Evolutionary conservation across 2,797 vertebrate genomes (phyloP), one percentile per base, ranked within the genome.

Genomic region (Chaenodraco wilsoni): DNA sequence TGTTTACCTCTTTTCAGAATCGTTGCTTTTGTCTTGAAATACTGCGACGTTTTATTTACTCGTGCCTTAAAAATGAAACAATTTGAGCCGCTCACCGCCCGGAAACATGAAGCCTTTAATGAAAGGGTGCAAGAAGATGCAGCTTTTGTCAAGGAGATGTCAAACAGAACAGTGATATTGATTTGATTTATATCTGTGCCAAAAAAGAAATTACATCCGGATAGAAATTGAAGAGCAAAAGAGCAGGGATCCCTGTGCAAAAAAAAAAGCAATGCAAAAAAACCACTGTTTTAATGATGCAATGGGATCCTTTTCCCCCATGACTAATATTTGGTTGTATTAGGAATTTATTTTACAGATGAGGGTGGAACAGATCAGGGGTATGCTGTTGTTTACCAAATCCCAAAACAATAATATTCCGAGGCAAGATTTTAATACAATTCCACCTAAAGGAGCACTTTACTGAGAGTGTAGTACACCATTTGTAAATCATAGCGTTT

Each of bases 11-110:
- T 16, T 40, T 45, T 23, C 9, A 12, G 1, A 46, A 12, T 15
- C 7, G 55, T 5, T 31, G 5, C 12, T 21, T 33, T 51, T 63
- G 15, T 50, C 2, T 4, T 44, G 3, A 62, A 62, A 44, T 19
- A 8, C 37, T 45, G 33, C 3, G 4, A 31, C 0, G 16, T 31
- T 76, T 58, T 15, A 10, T 59, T 2, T 61, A 37, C 23, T 33
- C 12, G 52, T 57, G 43, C 56, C 17, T 60, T 14, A 41, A 58
- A 45, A 45, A 49, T 43, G 2, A 74, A 62, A 27, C 43, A 19
- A 19, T 27, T 62, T 64, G n/a, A 17, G 52, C 59, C 21, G 17
- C 23, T 37, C 23, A 43, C 23, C 55, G 48, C 23, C 37, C 14
- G 33, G 17, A 63, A 23, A 40, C 14, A 3, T 49, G 31, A 51